These are phyloP conservation scores for Amblyraja radiata DNA, from an alignment of 2,797 vertebrate genomes.

Conservation along the genomic window DNA sequence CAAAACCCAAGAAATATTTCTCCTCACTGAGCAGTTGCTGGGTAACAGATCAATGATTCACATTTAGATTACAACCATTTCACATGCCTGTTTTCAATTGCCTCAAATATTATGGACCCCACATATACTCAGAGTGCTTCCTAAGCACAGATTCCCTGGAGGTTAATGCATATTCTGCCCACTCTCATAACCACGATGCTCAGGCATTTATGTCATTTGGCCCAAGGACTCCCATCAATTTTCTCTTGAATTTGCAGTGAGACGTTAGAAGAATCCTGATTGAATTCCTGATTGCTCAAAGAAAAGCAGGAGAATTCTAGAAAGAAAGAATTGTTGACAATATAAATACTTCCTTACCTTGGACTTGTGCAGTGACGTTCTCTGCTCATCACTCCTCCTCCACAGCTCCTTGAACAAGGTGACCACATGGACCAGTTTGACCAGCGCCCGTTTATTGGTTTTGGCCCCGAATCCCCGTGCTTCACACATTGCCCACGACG, in stretches of 20 bases:
- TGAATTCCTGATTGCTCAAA: background rate
- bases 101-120: too few species aligned
- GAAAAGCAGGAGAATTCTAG: background rate
- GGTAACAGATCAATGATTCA: too few species aligned
- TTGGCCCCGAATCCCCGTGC: constrained; percentile 73
- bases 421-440: constrained; percentile 79
- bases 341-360: constrained; percentile 52
- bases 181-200: background rate
- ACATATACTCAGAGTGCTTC: too few species aligned
- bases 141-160: background rate
- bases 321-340: background rate
- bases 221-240: background rate
- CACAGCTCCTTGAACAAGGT: constrained; percentile 74
- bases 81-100: background rate
- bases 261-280: background rate
- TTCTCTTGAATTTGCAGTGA: background rate
- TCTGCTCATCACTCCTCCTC: constrained; percentile 72
- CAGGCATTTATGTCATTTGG: background rate
- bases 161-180: background rate
- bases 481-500: constrained; percentile 83
- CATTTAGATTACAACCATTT: background rate
- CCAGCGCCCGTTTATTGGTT: constrained; percentile 73
- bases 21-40: background rate
- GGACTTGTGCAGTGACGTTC: constrained; percentile 77
- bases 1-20: background rate